These are phyloP conservation scores for Alligator sinensis DNA, from an alignment of 2,113 vertebrate genomes.

Conservation along the genomic window DNA sequence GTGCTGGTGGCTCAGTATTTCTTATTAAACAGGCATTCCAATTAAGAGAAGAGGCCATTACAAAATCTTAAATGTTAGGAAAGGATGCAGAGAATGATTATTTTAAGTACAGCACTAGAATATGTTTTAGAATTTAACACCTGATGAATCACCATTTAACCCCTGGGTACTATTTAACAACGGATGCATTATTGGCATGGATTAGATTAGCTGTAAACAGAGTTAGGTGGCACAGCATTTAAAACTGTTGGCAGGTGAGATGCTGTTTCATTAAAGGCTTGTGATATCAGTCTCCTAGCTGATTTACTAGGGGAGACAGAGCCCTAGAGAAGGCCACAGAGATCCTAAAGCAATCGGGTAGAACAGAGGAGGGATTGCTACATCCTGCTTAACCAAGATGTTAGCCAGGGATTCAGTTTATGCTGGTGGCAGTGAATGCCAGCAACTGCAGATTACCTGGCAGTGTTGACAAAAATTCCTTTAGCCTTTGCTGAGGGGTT, in stretches of 20 bases:
- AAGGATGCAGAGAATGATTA: constrained; percentile 7
- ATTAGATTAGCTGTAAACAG: background rate
- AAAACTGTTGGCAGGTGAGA: too few relatives aligned
- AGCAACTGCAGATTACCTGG: background rate
- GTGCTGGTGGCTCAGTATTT: constrained; percentile 22
- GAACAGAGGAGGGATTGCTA: background rate
- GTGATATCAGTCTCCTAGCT: background rate
- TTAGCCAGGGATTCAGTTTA: background rate
- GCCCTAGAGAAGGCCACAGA: background rate
- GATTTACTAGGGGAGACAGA: background rate
- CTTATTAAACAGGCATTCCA: constrained; percentile 53
- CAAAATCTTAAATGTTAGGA: background rate
- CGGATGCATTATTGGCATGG: too few relatives aligned
- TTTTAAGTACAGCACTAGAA: background rate
- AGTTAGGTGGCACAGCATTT: background rate
- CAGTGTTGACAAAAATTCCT: background rate
- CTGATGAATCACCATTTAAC: background rate
- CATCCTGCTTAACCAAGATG: background rate
- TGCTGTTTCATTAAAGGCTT: background rate
- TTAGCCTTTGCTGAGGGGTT: background rate
- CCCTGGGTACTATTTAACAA: background rate
- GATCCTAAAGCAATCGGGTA: background rate
- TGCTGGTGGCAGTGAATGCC: background rate
- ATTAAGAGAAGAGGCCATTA: constrained; percentile 35
- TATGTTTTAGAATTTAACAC: background rate